Percentiles rank a stretch among this genome's conserved stretches.
Conservation (phyloP, 2,797 vertebrate genomes). For the Cirrhinus molitorella region DNA sequence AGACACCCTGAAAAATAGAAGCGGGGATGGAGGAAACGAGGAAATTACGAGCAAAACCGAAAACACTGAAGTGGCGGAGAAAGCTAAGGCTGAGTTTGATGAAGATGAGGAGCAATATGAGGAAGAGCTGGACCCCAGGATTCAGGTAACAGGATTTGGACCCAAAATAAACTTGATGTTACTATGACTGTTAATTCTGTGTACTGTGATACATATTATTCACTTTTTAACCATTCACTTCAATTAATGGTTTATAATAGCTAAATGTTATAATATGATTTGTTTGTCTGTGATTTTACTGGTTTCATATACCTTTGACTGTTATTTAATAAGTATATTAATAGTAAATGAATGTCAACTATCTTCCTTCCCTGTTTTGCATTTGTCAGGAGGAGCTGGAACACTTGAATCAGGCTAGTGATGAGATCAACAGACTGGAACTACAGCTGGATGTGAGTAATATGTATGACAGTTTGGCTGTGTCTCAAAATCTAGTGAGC, state of each 20-base stretch:
- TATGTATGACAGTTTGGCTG: neutral
- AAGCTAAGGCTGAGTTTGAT: constrained; percentile 63
- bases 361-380: neutral
- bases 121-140: constrained; percentile 87
- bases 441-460: constrained; percentile 88
- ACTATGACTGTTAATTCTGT: neutral
- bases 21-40: constrained; percentile 50
- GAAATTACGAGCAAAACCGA: constrained; percentile 45
- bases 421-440: constrained; percentile 91
- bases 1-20: constrained; percentile 62
- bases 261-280: neutral
- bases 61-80: constrained; percentile 48
- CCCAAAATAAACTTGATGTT: constrained; percentile 6
- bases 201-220: neutral
- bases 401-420: constrained; percentile 91
- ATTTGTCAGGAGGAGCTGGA: constrained; percentile 88
- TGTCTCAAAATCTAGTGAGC: neutral
- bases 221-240: neutral
- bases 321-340: neutral
- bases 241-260: neutral
- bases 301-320: neutral
- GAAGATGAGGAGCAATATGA: constrained; percentile 72
- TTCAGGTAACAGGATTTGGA: constrained; percentile 74
- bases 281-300: neutral
- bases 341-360: neutral